These are phyloP conservation scores for Sebastes miniatus DNA, from an alignment of 2,797 vertebrate species.

Conservation along the genomic window DNA sequence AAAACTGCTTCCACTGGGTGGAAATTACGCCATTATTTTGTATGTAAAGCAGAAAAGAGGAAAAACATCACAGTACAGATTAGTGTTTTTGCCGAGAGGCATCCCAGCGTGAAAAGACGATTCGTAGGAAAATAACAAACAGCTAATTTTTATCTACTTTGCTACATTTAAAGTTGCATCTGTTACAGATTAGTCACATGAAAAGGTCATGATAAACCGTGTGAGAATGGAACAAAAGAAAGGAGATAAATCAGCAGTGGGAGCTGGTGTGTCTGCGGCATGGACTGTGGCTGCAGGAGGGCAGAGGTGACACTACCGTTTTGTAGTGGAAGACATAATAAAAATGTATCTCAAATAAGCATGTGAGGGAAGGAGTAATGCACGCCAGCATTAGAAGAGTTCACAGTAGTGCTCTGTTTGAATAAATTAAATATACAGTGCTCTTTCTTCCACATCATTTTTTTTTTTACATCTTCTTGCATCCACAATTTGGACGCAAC, in stretches of 20 bases:
- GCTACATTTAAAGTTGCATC: background rate
- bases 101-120: background rate
- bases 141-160: background rate
- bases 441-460: background rate
- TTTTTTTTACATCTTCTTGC: background rate
- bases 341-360: background rate
- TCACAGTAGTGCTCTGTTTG: background rate
- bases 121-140: too few relatives aligned
- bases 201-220: background rate
- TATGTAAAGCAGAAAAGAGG: too few relatives aligned
- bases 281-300: background rate
- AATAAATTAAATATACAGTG: background rate
- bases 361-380: background rate
- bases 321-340: background rate
- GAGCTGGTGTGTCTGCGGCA: background rate
- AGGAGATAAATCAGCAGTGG: background rate
- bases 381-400: background rate
- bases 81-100: background rate
- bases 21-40: too few relatives aligned
- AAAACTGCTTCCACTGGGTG: too few relatives aligned
- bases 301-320: background rate
- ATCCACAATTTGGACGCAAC: slow-evolving; percentile 13
- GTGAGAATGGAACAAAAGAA: background rate
- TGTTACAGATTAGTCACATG: background rate
- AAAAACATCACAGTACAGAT: too few relatives aligned